phyloP scores from a whole-genome alignment of 2,888 invertebrate genomes.

The Parascotia fuliginaria region DNA sequence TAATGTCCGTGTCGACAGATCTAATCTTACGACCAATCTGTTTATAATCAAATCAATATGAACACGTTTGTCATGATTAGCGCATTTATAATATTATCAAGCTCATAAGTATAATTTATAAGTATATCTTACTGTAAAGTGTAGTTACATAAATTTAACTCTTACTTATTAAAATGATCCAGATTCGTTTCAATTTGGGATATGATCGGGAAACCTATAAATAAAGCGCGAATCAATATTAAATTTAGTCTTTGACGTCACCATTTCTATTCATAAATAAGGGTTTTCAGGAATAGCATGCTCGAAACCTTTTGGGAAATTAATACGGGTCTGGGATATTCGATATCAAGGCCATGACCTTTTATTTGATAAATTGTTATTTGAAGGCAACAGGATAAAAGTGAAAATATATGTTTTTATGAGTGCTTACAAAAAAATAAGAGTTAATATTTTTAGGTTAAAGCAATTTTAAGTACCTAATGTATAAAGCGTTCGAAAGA shows the following conservation, averaged over 20 bases:
- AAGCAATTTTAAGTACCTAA: no score
- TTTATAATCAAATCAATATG: no score
- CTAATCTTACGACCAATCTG: no score
- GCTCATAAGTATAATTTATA: no score
- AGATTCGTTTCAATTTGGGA: conserved; percentile 10
- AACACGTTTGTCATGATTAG: no score
- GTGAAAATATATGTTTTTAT: background rate
- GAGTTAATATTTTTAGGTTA: no score
- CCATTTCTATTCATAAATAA: conserved; percentile 5
- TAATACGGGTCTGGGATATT: conserved; percentile 20
- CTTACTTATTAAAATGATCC: conserved; percentile 12
- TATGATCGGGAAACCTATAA: conserved; percentile 10
- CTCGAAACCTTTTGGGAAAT: conserved; percentile 39
- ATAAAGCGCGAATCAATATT: conserved; percentile 14
- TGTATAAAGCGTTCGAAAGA: no score
- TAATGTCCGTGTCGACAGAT: no score
- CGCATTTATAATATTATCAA: no score
- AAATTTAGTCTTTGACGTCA: conserved; percentile 14
- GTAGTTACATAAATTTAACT: background rate
- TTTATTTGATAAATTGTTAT: conserved; percentile 33
- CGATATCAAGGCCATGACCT: conserved; percentile 30
- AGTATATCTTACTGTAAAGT: no score
- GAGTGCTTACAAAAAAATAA: no score
- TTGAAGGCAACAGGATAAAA: background rate
- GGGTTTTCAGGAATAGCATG: conserved; percentile 13